phyloP scores from a whole-genome alignment of 2,113 vertebrate genomes.

The Lota lota region DNA sequence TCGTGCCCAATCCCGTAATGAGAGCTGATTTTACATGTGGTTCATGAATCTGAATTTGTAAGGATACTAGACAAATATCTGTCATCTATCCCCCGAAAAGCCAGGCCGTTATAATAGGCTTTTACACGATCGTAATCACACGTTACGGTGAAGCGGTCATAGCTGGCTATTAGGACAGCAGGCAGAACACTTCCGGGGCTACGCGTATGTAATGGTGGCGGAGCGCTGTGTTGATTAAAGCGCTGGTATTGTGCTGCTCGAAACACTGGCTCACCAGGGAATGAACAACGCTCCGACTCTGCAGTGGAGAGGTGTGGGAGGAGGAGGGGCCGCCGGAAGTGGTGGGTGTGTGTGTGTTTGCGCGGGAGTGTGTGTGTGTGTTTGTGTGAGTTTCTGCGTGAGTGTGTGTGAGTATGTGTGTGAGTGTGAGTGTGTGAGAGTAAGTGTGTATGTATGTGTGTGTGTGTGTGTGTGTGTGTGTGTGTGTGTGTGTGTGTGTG shows the following conservation, averaged over 20 bases:
- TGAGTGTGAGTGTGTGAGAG: background rate
- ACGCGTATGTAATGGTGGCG: slow-evolving; percentile 16
- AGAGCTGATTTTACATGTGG: too few relatives aligned
- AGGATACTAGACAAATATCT: too few relatives aligned
- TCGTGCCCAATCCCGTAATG: too few relatives aligned
- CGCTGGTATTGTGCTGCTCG: background rate
- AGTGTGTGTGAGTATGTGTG: background rate
- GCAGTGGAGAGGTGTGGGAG: slow-evolving; percentile 58
- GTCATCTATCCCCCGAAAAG: too few relatives aligned
- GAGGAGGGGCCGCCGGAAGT: slow-evolving; percentile 60
- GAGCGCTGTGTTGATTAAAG: slow-evolving; percentile 37
- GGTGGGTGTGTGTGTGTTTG: slow-evolving; percentile 65
- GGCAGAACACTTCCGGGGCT: too few relatives aligned
- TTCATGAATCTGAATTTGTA: too few relatives aligned
- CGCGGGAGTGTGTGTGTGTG: slow-evolving; percentile 30
- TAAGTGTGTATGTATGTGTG: slow-evolving; percentile 48
- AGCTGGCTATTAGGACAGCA: too few relatives aligned
- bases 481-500: slow-evolving; percentile 18
- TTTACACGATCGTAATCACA: too few relatives aligned
- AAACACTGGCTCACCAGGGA: slow-evolving; percentile 49
- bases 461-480: slow-evolving; percentile 55
- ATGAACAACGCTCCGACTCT: slow-evolving; percentile 66
- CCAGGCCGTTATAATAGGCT: too few relatives aligned
- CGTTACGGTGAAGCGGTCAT: too few relatives aligned
- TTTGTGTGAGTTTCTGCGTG: slow-evolving; percentile 29